Base-by-base conservation (phyloP, 1,140 invertebrate species). In the Zaprionus gabonicus region DNA sequence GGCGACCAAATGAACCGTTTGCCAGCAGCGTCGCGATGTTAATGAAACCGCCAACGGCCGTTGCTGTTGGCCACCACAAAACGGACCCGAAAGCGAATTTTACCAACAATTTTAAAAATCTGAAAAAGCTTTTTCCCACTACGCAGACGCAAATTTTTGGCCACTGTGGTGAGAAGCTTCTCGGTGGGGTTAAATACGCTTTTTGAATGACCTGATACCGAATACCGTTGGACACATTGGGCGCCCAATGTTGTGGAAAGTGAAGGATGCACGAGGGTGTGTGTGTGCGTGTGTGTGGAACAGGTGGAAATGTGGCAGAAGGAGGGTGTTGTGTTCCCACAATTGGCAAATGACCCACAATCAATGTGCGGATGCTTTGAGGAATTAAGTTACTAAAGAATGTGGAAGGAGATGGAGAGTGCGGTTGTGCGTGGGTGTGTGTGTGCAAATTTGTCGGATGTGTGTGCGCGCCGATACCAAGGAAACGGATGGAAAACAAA, bases 1-100 rank as follows among this genome's bases (percentile, higher is more conserved):
- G 64, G 56, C 74, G 49, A 71, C 65, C 38, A 44, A 70, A 74
- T 71, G 51, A 90, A 90, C 85, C 84, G 81, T 73, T 76, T 76
- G 57, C 71, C 78, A 84, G 66, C 85, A 88, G 78, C 75, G 85
- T 71, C 84, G 75, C 87, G 82, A 77, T 76, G 84, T 71, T 71
- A 90, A 88, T 88, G 84, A 90, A 88, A 71, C 71, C 74, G 60
- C 66, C 70, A 74, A 68, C 68, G 27, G 31, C 57, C 63, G 36
- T 38, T 23, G 25, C 49, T 23, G 25, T 76, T 76, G 76, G 67
- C 78, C 51, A 81, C 51, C 69, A 81, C 55, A 70, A 74, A 77
- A 64, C 53, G 58, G 58, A 60, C 56, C 67, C 67, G 57, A 70
- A 38, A 20, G 23, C 15, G 17, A 12, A 49, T 69, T 62, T 67